phyloP scores from a whole-genome alignment of 2,113 vertebrate species.

The Ptychochromis oligacanthus region DNA sequence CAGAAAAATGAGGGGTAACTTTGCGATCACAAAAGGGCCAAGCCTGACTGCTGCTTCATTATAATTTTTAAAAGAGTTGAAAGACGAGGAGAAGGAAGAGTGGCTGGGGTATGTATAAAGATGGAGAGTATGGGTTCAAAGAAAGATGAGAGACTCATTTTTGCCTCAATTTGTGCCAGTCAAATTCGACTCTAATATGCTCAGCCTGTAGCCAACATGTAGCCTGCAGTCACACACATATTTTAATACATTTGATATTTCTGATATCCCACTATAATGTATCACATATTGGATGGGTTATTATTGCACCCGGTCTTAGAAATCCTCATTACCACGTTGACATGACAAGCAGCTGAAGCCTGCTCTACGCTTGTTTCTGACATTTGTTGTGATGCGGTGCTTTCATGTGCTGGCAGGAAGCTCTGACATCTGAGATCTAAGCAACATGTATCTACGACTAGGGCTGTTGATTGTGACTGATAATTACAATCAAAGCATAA shows the following conservation, averaged over 20 bases:
- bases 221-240: not conserved
- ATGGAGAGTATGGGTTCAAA: not conserved
- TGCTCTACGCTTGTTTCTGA: not conserved
- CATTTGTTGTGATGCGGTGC: not conserved
- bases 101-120: not conserved
- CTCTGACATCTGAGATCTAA: slow-evolving; percentile 3
- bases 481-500: not conserved
- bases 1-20: slow-evolving; percentile 19
- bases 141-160: not conserved
- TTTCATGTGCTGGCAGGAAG: slow-evolving; percentile 7
- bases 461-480: not conserved
- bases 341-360: not conserved
- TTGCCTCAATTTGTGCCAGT: not conserved
- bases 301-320: not conserved
- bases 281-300: not conserved
- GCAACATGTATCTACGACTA: not conserved
- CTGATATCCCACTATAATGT: not conserved
- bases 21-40: slow-evolving; percentile 20
- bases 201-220: not conserved
- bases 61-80: slow-evolving; percentile 18
- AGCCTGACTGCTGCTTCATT: slow-evolving; percentile 31
- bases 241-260: not conserved
- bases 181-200: not conserved
- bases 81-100: not conserved
- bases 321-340: not conserved